These are phyloP conservation scores for Gavia stellata DNA, from an alignment of 2,113 vertebrate species.

Conservation along the genomic window DNA sequence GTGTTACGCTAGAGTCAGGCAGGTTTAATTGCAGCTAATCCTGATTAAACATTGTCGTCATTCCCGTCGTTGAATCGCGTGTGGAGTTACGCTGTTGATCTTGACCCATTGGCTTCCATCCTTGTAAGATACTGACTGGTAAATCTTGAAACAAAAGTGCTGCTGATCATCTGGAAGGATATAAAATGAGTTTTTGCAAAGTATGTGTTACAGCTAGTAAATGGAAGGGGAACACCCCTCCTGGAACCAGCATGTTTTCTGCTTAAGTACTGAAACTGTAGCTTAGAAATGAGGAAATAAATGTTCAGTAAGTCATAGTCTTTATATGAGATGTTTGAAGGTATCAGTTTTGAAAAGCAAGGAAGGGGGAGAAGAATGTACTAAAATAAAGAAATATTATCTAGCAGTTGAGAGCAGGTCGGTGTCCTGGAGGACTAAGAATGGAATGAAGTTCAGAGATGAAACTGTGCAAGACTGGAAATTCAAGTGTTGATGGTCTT, in stretches of 20 bases:
- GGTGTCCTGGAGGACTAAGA: not conserved
- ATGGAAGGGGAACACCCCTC: not conserved
- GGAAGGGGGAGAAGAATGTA: not conserved
- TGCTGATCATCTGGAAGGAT: not conserved
- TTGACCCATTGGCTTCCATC: not conserved
- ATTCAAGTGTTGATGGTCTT: not conserved
- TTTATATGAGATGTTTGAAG: not conserved
- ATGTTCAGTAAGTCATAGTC: not conserved
- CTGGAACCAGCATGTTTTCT: not conserved
- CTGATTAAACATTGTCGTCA: fast-evolving
- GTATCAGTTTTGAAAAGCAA: not conserved
- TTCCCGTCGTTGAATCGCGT: fast-evolving
- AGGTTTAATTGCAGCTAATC: not conserved
- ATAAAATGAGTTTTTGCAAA: not conserved
- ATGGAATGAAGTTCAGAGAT: not conserved
- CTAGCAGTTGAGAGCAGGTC: not conserved
- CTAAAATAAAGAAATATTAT: not conserved
- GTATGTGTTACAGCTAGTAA: not conserved
- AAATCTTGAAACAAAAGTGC: not conserved
- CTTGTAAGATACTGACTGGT: not conserved
- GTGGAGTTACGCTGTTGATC: not conserved
- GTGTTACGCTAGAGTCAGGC: not conserved
- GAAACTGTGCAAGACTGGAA: not conserved
- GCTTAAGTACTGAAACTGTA: not conserved
- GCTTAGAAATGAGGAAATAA: not conserved